Conservation (phyloP, 1,140 invertebrate genomes). For the Latrodectus geometricus region DNA sequence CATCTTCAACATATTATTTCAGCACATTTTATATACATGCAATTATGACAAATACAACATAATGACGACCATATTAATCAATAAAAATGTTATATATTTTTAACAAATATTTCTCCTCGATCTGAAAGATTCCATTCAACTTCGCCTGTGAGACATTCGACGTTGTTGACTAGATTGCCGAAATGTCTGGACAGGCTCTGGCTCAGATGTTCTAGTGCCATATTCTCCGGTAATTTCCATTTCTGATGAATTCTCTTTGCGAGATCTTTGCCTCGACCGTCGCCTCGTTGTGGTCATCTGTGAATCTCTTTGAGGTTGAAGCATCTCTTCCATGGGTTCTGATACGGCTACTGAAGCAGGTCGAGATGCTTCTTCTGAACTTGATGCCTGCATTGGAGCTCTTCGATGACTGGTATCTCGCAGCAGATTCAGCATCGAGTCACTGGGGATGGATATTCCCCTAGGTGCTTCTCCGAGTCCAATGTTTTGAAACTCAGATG, state of each 20-base stretch:
- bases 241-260: neutral
- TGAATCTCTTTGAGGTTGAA: neutral
- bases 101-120: neutral
- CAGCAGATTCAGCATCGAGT: conserved; percentile 45
- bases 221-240: neutral
- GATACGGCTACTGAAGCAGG: neutral
- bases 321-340: neutral
- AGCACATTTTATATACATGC: no score
- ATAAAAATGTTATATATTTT: no score
- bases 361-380: neutral
- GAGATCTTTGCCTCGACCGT: neutral
- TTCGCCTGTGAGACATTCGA: neutral
- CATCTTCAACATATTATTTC: no score
- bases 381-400: neutral
- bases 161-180: neutral
- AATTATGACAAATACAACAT: no score
- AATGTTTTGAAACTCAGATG: conserved; percentile 57
- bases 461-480: conserved; percentile 45
- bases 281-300: neutral
- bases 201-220: neutral
- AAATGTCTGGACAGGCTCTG: neutral
- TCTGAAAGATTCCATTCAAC: neutral
- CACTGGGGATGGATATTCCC: conserved; percentile 37
- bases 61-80: no score
- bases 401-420: conserved; percentile 2